Evolutionary conservation across 2,888 invertebrate genomes (phyloP), one percentile per base, ranked within the genome.

Genomic region (Hoplodrina blanda): DNA sequence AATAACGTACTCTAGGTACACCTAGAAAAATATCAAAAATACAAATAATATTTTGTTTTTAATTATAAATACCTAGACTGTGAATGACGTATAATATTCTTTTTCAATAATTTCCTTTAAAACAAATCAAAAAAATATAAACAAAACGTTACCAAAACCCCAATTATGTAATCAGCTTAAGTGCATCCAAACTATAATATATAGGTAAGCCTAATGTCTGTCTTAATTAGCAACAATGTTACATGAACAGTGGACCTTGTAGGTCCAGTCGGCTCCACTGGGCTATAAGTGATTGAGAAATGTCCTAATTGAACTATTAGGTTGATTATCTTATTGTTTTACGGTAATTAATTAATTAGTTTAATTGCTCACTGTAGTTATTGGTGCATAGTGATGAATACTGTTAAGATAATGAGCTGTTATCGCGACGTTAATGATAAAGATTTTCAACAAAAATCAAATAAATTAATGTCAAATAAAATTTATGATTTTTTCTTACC

Each of bases 221-320:
- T 67, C 69, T 80, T 78, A 78, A 78, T 73, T 73, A 82, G 65
- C 33, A 68, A n/a, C 56, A 72, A 73, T 70, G 69, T 78, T 49
- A 66, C 53, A 62, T n/a, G 56, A 66, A 66, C 55, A 71, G 41
- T 69, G 54, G 63, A 71, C 77, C 77, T 67, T 81, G 62, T 71
- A 63, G 41, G 44, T 41, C 49, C 63, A 59, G 60, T 78, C 37
- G 49, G 72, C 74, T 81, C 33, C 64, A 73, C 53, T 76, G 70
- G 68, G 33, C 79, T 72, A 68, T 75, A 84, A 74, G 63, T 79
- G 66, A 81, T 84, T 69, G 67, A 59, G 70, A 71, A 79, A 62
- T 62, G 60, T 67, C 56, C 72, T 76, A 84, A 82, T 84, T 78
- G 73, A 37, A 59, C 79, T 69, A 72, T 79, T 76, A 79, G 46